A percentile compares a stretch with the other conserved stretches of the same genome.
These are phyloP conservation scores for Urocyon cinereoargenteus DNA, from an alignment of 2,797 vertebrate genomes.

Conservation along the genomic window DNA sequence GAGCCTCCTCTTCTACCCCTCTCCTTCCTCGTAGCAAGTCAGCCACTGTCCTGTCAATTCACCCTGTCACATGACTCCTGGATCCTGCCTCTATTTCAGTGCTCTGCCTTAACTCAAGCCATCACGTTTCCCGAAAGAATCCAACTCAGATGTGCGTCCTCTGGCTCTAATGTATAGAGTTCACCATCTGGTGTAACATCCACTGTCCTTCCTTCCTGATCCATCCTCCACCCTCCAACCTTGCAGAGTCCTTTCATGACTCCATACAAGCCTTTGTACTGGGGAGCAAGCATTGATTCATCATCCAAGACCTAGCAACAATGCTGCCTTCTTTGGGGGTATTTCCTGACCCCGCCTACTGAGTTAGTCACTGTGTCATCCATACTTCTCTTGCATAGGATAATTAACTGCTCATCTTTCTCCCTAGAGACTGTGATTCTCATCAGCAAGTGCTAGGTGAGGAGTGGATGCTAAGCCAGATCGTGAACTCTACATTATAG, in stretches of 20 bases:
- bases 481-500: too few relatives aligned
- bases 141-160: not conserved
- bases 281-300: not conserved
- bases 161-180: not conserved
- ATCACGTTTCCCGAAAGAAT: not conserved
- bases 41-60: not conserved
- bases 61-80: not conserved
- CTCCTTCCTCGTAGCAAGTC: not conserved
- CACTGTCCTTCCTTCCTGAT: not conserved
- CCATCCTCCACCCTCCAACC: not conserved
- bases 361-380: not conserved
- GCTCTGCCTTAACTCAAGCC: not conserved
- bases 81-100: not conserved
- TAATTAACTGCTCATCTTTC: conserved; percentile 1
- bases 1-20: not conserved
- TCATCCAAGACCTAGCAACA: not conserved
- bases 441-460: not conserved
- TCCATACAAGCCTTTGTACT: not conserved
- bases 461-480: too few relatives aligned
- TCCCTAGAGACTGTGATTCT: not conserved
- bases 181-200: not conserved
- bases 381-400: not conserved
- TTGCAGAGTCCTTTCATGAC: not conserved
- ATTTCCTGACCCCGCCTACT: not conserved
- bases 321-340: not conserved